phyloP scores from a whole-genome alignment of 1,140 invertebrate genomes.

The Diachasma alloeum region DNA sequence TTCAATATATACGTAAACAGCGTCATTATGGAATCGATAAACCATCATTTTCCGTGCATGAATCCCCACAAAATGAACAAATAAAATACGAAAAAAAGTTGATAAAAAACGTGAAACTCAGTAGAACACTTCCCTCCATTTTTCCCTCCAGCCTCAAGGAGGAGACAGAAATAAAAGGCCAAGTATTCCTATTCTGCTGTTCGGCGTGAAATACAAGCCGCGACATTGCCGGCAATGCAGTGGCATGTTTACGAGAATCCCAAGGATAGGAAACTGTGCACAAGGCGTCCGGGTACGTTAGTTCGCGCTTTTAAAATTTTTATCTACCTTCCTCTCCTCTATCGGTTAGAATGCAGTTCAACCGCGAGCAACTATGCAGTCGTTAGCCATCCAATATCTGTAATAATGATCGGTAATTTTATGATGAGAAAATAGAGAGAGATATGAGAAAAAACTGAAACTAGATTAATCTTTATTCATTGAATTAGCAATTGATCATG shows the following conservation, averaged over 20 bases:
- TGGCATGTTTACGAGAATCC: constrained; percentile 40
- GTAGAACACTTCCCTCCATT: background rate
- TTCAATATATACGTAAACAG: background rate
- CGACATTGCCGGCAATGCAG: constrained; percentile 32
- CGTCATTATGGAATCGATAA: background rate
- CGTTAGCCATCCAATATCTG: constrained; percentile 6
- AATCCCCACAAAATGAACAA: no score
- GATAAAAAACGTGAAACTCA: background rate
- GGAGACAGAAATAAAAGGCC: constrained; percentile 9
- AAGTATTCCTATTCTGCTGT: constrained; percentile 37
- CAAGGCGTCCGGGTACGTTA: background rate
- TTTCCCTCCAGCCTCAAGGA: constrained; percentile 6
- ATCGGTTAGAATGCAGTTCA: constrained; percentile 17
- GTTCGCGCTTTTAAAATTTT: background rate
- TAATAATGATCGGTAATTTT: constrained; percentile 18
- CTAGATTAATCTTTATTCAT: constrained; percentile 8
- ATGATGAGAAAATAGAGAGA: background rate
- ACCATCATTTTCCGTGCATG: background rate
- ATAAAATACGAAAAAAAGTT: background rate
- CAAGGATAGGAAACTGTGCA: constrained; percentile 25
- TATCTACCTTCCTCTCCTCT: constrained; percentile 21
- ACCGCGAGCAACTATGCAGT: background rate
- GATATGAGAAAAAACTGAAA: background rate
- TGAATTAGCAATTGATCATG: background rate
- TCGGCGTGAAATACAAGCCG: constrained; percentile 40